A percentile compares a stretch with the other conserved stretches of the same genome.
phyloP scores from a whole-genome alignment of 2,113 vertebrate genomes.

The Hyperopisus bebe region DNA sequence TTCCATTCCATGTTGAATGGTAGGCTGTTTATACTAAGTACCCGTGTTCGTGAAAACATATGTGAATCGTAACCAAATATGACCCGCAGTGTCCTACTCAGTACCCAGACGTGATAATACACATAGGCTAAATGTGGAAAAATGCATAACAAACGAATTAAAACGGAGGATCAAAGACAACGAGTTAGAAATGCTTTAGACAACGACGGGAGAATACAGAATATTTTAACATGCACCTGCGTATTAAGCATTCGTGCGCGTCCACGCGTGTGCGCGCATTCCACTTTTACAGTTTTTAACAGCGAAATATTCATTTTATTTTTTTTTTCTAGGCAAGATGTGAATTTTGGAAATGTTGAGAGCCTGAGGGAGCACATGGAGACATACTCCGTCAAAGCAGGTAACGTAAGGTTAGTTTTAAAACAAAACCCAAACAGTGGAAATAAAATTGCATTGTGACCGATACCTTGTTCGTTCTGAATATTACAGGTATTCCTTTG shows the following conservation, averaged over 20 bases:
- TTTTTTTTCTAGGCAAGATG: constrained; percentile 53
- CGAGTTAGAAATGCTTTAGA: not conserved
- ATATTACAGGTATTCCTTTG: constrained; percentile 66
- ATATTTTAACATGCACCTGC: not conserved
- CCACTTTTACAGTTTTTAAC: not conserved
- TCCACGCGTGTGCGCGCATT: not conserved
- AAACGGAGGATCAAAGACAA: not conserved
- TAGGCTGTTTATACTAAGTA: not conserved
- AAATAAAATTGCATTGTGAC: not conserved
- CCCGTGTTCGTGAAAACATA: not conserved
- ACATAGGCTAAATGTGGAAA: not conserved
- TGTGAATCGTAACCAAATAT: not conserved
- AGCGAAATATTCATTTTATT: not conserved
- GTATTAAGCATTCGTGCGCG: not conserved
- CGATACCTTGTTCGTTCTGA: not conserved
- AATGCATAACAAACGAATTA: not conserved
- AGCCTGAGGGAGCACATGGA: constrained; percentile 77
- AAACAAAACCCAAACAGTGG: not conserved
- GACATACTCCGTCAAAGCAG: constrained; percentile 70
- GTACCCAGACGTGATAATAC: too few relatives aligned
- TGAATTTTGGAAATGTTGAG: constrained; percentile 59
- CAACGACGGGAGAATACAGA: not conserved
- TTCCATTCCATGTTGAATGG: not conserved
- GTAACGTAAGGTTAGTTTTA: constrained; percentile 53
- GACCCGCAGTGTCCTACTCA: not conserved